phyloP scores from a whole-genome alignment of 2,888 invertebrate species.

The Myopa tessellatipennis region DNA sequence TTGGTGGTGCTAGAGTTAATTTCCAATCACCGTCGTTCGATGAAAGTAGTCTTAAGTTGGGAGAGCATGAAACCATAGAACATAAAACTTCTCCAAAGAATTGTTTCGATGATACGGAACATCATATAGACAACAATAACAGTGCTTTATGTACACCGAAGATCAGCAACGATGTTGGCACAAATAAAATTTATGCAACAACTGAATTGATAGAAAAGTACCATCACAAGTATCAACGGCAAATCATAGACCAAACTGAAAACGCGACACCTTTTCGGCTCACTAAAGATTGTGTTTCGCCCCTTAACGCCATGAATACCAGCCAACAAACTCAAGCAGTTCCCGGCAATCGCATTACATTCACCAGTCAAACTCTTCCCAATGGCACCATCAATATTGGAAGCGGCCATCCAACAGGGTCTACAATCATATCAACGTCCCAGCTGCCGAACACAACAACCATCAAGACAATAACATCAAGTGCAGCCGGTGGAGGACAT shows the following conservation, averaged over 20 bases:
- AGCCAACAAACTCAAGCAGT: conserved; percentile 61
- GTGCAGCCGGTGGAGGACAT: conserved; percentile 56
- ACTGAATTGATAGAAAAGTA: conserved; percentile 19
- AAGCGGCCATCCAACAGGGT: conserved; percentile 59
- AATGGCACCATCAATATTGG: conserved; percentile 78
- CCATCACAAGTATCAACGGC: conserved; percentile 46
- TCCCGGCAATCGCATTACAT: conserved; percentile 72
- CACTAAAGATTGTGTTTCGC: conserved; percentile 22
- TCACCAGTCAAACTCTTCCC: conserved; percentile 75
- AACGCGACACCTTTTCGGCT: conserved; percentile 36
- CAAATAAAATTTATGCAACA: conserved; percentile 22
- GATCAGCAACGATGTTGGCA: conserved; percentile 22
- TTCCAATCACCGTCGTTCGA: no score
- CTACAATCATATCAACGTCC: conserved; percentile 68
- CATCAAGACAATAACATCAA: conserved; percentile 66
- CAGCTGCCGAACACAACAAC: conserved; percentile 69
- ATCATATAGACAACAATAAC: conserved; percentile 27
- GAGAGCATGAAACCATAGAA: no score
- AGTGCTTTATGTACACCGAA: not conserved
- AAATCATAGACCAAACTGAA: conserved; percentile 42
- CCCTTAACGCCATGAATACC: conserved; percentile 59
- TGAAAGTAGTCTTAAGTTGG: no score
- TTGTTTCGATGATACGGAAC: not conserved
- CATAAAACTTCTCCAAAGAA: no score
- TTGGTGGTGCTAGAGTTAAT: no score